A percentile compares a stretch with the other conserved stretches of the same genome.
phyloP scores from a whole-genome alignment of 37 sponge, comb jelly and placozoan genomes.

The Hexactinellida sp. region DNA sequence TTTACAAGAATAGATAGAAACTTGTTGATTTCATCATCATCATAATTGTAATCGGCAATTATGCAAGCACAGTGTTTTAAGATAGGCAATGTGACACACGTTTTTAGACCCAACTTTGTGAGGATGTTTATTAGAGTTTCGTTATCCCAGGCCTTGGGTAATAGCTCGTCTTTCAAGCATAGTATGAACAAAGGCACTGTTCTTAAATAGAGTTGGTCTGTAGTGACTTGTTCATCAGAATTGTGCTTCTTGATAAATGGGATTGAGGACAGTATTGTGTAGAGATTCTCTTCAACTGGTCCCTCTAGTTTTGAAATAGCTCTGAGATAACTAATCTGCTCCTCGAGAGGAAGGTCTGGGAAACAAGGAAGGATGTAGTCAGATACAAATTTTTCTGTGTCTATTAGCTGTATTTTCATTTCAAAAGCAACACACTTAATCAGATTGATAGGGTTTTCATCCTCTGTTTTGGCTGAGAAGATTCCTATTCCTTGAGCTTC shows the following conservation, averaged over 20 bases:
- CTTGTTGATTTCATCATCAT: not conserved
- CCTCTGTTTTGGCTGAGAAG: not conserved
- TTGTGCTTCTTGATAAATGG: not conserved
- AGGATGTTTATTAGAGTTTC: not conserved
- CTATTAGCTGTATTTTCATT: not conserved
- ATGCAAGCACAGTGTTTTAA: not conserved
- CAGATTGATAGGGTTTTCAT: not conserved
- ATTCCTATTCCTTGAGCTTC: not conserved
- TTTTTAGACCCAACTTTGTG: not conserved
- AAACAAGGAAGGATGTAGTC: not conserved
- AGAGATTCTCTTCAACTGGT: not conserved
- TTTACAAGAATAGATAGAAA: not conserved
- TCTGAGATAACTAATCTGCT: not conserved
- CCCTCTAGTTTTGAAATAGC: not conserved
- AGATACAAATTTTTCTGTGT: not conserved
- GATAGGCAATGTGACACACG: not conserved
- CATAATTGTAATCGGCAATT: not conserved
- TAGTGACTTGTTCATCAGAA: not conserved
- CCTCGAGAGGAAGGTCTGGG: not conserved
- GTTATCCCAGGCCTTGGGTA: not conserved
- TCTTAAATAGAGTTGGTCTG: not conserved
- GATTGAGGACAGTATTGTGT: not conserved
- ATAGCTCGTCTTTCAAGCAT: not conserved
- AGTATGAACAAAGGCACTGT: not conserved
- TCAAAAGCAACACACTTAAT: not conserved